phyloP scores from a whole-genome alignment of 2,113 vertebrate genomes.

The Macrotis lagotis region DNA sequence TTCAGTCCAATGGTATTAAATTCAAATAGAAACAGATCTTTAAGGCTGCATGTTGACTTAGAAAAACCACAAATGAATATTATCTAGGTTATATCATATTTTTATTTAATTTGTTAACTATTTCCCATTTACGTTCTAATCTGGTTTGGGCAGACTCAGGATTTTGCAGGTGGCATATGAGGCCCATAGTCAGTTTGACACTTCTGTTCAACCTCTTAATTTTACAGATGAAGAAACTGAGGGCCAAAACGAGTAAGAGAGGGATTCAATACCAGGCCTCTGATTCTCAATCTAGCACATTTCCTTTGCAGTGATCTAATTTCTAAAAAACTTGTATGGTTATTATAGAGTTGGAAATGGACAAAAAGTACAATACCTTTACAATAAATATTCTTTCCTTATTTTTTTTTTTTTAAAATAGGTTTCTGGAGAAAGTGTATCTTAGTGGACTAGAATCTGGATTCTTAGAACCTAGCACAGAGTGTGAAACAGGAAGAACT shows the following conservation, averaged over 20 bases:
- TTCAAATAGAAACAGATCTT: background rate
- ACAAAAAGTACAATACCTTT: background rate
- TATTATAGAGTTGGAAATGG: background rate
- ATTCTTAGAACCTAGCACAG: background rate
- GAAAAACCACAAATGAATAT: background rate
- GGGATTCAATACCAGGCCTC: background rate
- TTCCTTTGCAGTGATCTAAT: background rate
- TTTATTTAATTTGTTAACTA: background rate
- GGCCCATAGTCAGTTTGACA: background rate
- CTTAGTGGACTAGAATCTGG: background rate
- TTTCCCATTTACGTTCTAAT: background rate
- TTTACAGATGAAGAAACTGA: background rate
- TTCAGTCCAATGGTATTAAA: background rate
- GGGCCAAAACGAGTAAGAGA: background rate
- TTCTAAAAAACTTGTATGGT: background rate
- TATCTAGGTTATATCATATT: background rate
- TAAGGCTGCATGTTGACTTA: background rate
- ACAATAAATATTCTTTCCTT: background rate
- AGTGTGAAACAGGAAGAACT: background rate
- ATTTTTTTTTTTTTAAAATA: background rate
- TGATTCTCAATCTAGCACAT: background rate
- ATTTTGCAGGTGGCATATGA: background rate
- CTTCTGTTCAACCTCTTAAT: background rate
- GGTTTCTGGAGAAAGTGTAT: background rate
- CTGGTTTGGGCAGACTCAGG: background rate